phyloP scores from a whole-genome alignment of 2,888 invertebrate species.

The Argyresthia albistria region DNA sequence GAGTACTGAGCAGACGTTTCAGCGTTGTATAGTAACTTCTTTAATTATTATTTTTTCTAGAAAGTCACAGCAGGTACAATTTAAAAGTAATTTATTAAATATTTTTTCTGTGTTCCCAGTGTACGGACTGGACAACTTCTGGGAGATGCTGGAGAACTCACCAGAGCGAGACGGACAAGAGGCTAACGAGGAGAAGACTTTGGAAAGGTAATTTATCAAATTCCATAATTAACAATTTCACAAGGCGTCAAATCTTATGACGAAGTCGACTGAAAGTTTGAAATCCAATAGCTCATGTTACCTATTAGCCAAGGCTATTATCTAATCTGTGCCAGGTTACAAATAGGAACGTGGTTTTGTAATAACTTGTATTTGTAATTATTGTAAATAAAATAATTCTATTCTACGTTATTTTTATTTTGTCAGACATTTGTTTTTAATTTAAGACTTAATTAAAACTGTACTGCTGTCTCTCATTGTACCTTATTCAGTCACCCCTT shows the following conservation, averaged over 20 bases:
- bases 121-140: constrained; percentile 59
- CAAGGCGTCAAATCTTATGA: neutral
- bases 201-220: constrained; percentile 43
- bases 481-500: too few species aligned
- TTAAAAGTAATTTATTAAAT: too few species aligned
- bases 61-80: too few species aligned
- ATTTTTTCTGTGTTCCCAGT: constrained; percentile 30
- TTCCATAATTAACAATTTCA: neutral
- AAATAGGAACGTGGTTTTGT: too few species aligned
- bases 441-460: neutral
- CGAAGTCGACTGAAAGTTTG: too few species aligned
- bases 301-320: neutral
- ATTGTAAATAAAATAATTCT: too few species aligned
- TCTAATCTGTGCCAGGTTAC: neutral
- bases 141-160: constrained; percentile 52
- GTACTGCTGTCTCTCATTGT: too few species aligned
- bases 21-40: too few species aligned
- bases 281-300: neutral
- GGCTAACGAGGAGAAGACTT: constrained; percentile 38
- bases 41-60: too few species aligned
- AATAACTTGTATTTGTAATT: too few species aligned
- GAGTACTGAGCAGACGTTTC: too few species aligned
- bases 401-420: neutral
- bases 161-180: constrained; percentile 52
- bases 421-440: neutral